Conservation (phyloP, 2,797 vertebrate genomes). For the Uromys caudimaculatus region DNA sequence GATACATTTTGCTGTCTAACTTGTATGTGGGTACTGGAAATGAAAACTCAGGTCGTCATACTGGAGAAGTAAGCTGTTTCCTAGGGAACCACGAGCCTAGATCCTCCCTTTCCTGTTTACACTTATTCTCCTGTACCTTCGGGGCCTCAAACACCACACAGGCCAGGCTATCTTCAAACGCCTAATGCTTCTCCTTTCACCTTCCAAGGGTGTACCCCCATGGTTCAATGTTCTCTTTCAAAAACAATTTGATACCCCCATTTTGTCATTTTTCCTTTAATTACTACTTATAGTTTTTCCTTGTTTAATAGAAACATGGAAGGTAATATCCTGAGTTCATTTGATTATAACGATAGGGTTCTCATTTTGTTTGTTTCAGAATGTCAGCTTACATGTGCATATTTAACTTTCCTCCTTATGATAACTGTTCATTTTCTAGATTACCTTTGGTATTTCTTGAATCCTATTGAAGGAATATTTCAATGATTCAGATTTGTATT, state of each 20-base stretch:
- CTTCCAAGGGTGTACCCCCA: too few species aligned
- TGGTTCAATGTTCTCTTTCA: not conserved
- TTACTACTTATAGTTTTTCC: not conserved
- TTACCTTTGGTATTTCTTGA: not conserved
- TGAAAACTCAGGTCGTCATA: not conserved
- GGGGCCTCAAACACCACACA: not conserved
- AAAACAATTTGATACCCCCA: not conserved
- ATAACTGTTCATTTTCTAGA: not conserved
- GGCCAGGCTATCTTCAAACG: not conserved
- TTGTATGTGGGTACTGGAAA: not conserved
- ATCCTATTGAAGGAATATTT: not conserved
- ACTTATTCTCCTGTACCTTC: not conserved
- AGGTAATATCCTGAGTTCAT: not conserved
- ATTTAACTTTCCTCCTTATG: not conserved
- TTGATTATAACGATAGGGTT: not conserved
- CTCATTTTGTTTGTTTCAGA: not conserved
- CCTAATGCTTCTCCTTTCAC: not conserved
- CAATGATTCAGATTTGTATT: not conserved
- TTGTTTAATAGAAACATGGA: not conserved
- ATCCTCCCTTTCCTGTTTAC: not conserved
- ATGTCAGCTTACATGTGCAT: not conserved
- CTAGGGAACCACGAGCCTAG: too few species aligned
- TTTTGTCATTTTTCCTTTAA: not conserved
- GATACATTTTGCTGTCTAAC: not conserved
- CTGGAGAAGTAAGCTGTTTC: not conserved